Base-by-base conservation (phyloP, 2,797 vertebrate species). In the Bradypodion pumilum region DNA sequence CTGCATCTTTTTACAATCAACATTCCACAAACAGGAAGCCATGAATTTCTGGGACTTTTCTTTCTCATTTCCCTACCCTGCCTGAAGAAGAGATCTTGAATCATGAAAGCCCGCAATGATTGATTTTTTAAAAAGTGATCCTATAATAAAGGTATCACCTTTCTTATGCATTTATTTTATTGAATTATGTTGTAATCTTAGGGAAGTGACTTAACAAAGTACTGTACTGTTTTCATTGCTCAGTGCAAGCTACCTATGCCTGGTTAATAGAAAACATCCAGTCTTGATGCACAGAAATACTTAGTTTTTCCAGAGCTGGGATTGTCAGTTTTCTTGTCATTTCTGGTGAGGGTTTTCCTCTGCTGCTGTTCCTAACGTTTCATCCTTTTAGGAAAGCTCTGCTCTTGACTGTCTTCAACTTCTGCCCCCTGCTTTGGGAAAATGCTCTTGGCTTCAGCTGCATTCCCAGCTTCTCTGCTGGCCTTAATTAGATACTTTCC, bases 361-460 rank as follows among this genome's bases (percentile, higher is more conserved):
- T 89, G 35, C 16, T 7, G 19, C 87, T 62, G 83, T 86, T 70
- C n/a, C 56, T 84, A 40, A 86, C 92, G n/a, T 44, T 83, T 37
- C 40, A 75, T 40, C 12, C 62, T 65, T 73, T 72, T 83, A 79
- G 68, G 52, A 81, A 68, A 83, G 4, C 83, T 25, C n/a, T 1
- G 0, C n/a, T 56, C 2, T 42, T 32, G 21, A 65, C 16, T 5
- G n/a, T 32, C 15, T 35, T 46, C 35, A 74, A 3, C 29, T 27
- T 21, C 37, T 25, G 4, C 44, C 16, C 29, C 27, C 62, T 49
- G 9, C 2, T 74, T 66, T 65, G 72, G 42, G 66, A 62, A 65
- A 12, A 37, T n/a, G 10, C 23, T 21, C 79, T 81, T 83, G 74
- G 49, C 16, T 65, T n/a, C 23, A 56, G 15, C 19, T 69, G 70